Evolutionary conservation across 2,888 invertebrate species (phyloP).

Genomic region (Dorcus hopei): DNA sequence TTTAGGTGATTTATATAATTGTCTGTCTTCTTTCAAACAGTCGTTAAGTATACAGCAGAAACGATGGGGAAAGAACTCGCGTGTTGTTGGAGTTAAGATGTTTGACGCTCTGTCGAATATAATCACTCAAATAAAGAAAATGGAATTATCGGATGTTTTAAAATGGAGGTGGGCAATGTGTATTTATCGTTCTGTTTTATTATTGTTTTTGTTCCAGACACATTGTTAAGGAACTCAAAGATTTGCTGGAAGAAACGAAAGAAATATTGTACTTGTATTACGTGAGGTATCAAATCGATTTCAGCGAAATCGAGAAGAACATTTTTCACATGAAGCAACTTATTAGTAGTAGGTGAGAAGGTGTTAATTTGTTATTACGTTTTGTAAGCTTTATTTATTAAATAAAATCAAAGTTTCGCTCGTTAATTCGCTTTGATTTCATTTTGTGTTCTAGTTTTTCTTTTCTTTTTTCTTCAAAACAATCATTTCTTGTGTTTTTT

Average conservation of each 20-base stretch:
- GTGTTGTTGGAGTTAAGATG: not conserved
- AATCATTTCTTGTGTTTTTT: no score
- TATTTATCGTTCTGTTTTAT: not conserved
- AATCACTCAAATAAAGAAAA: not conserved
- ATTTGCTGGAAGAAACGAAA: constrained; percentile 39
- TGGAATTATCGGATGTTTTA: not conserved
- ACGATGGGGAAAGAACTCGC: not conserved
- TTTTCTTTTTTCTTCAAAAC: no score
- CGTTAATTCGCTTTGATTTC: no score
- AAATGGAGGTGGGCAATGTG: not conserved
- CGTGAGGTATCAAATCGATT: constrained; percentile 20
- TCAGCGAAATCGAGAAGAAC: not conserved
- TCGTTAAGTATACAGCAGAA: constrained; percentile 3
- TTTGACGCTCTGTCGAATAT: not conserved
- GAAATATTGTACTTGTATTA: constrained; percentile 39
- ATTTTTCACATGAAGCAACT: not conserved
- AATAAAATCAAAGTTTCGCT: no score
- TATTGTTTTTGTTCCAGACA: constrained; percentile 23
- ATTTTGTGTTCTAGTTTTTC: no score
- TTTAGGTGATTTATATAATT: constrained; percentile 5
- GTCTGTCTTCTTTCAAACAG: constrained; percentile 7
- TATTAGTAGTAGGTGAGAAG: no score
- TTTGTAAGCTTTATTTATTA: no score
- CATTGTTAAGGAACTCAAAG: constrained; percentile 36
- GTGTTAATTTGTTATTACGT: no score